Percentiles rank a stretch among this genome's conserved stretches.
Evolutionary conservation across 2,113 vertebrate species (phyloP).

Genomic region (Sclerurus mexicanus): DNA sequence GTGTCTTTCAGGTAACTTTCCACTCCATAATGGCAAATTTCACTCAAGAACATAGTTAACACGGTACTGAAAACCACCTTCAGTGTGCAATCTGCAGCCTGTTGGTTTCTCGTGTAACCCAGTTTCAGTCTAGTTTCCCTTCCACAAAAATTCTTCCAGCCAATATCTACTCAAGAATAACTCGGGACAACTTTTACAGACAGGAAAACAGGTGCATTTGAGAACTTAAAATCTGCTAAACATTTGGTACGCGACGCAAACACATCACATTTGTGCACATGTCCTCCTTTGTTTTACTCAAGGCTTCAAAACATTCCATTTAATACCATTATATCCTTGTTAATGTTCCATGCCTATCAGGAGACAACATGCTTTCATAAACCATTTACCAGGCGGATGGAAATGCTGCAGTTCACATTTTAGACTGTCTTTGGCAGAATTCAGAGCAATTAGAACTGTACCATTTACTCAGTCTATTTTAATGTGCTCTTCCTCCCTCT

Average conservation of each 20-base stretch:
- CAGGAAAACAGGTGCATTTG: background rate
- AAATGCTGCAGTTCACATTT: constrained; percentile 29
- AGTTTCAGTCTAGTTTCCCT: background rate
- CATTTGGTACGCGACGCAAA: background rate
- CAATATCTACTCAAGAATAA: constrained; percentile 33
- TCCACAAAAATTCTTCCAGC: background rate
- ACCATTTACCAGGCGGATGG: constrained; percentile 32
- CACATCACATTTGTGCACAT: constrained; percentile 9
- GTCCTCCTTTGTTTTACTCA: background rate
- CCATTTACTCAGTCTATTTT: constrained; percentile 10
- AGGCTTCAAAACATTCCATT: constrained; percentile 18
- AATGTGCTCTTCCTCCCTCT: background rate
- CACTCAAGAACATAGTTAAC: background rate
- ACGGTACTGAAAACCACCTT: background rate
- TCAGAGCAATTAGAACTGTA: constrained; percentile 28
- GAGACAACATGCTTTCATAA: constrained; percentile 18
- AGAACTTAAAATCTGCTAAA: constrained; percentile 19
- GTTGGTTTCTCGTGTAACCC: background rate
- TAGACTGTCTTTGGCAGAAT: constrained; percentile 26
- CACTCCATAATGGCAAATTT: background rate
- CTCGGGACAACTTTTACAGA: background rate
- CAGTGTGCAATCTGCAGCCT: background rate
- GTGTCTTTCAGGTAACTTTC: background rate
- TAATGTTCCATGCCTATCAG: constrained; percentile 12
- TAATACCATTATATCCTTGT: constrained; percentile 9